Evolutionary conservation across 2,113 vertebrate species (phyloP).

Genomic region (Rhinolophus sinicus): DNA sequence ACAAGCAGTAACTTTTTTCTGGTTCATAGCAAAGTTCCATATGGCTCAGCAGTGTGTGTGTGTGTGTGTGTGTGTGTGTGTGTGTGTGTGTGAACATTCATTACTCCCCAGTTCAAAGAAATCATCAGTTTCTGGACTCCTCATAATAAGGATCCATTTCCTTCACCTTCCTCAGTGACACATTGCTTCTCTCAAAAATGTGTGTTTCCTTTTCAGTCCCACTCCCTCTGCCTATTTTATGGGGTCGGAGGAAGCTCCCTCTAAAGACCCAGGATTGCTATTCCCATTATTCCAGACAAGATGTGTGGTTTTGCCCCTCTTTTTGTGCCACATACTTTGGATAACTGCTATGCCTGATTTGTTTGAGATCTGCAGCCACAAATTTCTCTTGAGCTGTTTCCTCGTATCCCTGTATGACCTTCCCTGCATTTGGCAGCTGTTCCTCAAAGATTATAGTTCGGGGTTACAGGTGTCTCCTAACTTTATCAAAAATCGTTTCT

Average conservation of each 20-base stretch:
- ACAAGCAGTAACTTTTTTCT: background rate
- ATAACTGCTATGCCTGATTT: background rate
- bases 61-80: background rate
- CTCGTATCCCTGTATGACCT: background rate
- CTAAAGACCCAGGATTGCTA: background rate
- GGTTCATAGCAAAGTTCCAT: background rate
- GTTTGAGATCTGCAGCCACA: background rate
- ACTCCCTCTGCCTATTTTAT: background rate
- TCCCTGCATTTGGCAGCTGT: background rate
- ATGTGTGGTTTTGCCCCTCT: background rate
- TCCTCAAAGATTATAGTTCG: conserved; percentile 22
- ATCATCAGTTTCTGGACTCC: background rate
- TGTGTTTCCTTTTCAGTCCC: background rate
- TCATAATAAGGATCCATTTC: background rate
- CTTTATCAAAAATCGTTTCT: background rate
- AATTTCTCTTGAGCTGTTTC: background rate
- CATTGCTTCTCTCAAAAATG: background rate
- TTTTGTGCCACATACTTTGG: background rate
- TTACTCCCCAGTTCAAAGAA: conserved; percentile 8
- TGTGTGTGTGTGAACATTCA: background rate
- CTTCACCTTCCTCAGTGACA: background rate
- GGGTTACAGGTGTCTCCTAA: background rate
- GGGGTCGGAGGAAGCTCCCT: background rate
- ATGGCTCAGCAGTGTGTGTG: background rate
- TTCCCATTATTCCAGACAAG: background rate